Percentiles rank a stretch among this genome's conserved stretches.
Evolutionary conservation across 2,113 vertebrate species (phyloP).

Genomic region (Stercorarius parasiticus): DNA sequence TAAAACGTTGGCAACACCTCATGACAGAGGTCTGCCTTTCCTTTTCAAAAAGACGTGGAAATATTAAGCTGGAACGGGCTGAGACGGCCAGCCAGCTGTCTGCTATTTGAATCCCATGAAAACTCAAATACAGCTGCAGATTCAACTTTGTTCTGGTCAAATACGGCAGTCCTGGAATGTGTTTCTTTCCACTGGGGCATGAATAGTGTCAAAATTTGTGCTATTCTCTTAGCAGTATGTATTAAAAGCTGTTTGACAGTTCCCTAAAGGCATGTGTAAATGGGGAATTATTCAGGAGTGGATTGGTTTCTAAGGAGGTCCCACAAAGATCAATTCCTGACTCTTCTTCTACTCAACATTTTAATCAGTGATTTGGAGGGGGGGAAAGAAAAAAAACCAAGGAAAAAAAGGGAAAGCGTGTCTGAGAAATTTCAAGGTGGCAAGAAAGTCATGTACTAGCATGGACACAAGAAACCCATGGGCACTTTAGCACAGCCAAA

Average conservation of each 20-base stretch:
- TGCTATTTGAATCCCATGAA: slow-evolving; percentile 31
- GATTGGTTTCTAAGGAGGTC: neutral
- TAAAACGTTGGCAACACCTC: neutral
- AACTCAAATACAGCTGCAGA: slow-evolving; percentile 36
- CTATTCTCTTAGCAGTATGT: neutral
- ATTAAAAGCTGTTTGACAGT: slow-evolving; percentile 25
- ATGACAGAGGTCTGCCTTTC: neutral
- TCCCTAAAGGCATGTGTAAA: neutral
- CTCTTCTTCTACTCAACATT: neutral
- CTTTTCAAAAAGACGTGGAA: neutral
- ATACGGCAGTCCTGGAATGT: neutral
- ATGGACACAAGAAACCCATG: neutral
- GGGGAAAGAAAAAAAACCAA: neutral
- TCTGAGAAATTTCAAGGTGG: neutral
- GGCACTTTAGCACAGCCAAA: neutral
- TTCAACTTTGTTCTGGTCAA: slow-evolving; percentile 24
- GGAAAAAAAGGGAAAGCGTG: neutral
- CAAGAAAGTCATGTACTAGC: neutral
- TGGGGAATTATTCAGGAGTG: neutral
- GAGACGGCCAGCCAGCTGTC: slow-evolving; percentile 28
- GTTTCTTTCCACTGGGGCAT: neutral
- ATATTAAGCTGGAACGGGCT: neutral
- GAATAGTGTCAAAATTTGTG: slow-evolving; percentile 38
- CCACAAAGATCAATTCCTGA: neutral
- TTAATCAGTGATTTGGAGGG: neutral